Evolutionary conservation across 1,140 invertebrate genomes (phyloP), one percentile per base, ranked within the genome.

Genomic region (Drosophila kohkoa): DNA sequence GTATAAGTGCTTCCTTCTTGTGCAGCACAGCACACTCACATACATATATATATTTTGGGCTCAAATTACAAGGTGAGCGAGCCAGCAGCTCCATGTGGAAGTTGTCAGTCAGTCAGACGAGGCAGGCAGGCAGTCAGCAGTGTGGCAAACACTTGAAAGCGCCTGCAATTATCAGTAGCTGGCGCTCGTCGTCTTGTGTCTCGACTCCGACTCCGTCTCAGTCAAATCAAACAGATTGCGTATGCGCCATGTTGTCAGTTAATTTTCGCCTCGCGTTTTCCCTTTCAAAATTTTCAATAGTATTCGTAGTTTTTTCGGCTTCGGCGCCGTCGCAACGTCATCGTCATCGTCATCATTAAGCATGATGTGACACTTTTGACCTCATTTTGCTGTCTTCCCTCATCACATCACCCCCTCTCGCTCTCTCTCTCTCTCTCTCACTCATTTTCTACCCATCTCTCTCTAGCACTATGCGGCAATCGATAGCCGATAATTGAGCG

Each of bases 291-390:
- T 70, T 65, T 66, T 63, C 35, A 38, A 38, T 38, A 38, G 49
- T 73, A 52, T 62, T 48, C 59, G 28, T 77, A 58, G 64, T 74
- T 87, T 79, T 79, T 87, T 59, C 16, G 43, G 13, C 45, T 25
- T 25, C 20, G 13, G 32, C 32, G 30, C 25, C 60, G 62, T 71
- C 79, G 65, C 75, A 57, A 72, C 77, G 75, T 80, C 86, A 91
- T 74, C 82, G 75, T 80, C 86, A 91, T 74, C 82, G 69, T 90
- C 86, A 91, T 91, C 86, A 91, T 88, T 90, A 82, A 79, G 82
- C 75, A 91, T 91, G 90, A 91, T 91, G 90, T 88, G 90, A 91
- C 90, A 85, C 79, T 91, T 91, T 91, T 88, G 86, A 85, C 85
- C 85, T 88, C 79, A 72, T 76, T 89, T 85, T 63, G 76, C 64